Evolutionary conservation across 2,113 vertebrate genomes (phyloP), one percentile per base, ranked within the genome.

Genomic region (Anser cygnoides): DNA sequence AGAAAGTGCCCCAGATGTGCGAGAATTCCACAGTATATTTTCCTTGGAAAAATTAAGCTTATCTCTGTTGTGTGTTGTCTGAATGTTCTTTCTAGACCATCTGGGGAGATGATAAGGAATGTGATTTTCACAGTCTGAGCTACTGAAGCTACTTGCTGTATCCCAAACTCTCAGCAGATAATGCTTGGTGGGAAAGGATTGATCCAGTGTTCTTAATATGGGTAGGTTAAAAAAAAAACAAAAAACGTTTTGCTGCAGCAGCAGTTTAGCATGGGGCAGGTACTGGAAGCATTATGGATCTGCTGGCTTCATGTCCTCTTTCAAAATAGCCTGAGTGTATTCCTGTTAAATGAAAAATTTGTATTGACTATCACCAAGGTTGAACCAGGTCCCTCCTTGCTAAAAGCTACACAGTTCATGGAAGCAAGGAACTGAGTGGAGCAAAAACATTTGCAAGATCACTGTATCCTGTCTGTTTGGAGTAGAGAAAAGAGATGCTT

Each of bases 21-120:
- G 92, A 97, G 93, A 97, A 96, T 95, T 97, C 91, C 88, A 37
- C 44, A 23, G 86, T 81, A 94, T 97, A 89, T 97, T 97, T 98
- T 96, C 97, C 96, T 95, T 95, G 84, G 94, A 97, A 97, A 98
- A 96, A 93, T 96, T 79, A 97, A 92, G 10, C 89, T 94, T 96
- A 82, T 97, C 89, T 97, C 95, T 89, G 89, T 83, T 93, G 76
- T 96, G 49, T 94, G 76, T 76, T 94, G 50, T 94, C 96, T 97
- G 93, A 93, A 93, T 72, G 67, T 94, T 97, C 50, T 96, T 96
- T 96, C 90, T 96, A 96, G 73, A 91, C 85, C 94, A 96, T 97
- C 92, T 96, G 93, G 87, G 77, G 49, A 97, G 93, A 92, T 96
- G 95, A 96, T 96, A 95, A 97, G 94, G 71, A 97, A 95, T 94